Evolutionary conservation across 2,797 vertebrate genomes (phyloP), one percentile per base, ranked within the genome.

Genomic region (Neosilurus hyrtlii): DNA sequence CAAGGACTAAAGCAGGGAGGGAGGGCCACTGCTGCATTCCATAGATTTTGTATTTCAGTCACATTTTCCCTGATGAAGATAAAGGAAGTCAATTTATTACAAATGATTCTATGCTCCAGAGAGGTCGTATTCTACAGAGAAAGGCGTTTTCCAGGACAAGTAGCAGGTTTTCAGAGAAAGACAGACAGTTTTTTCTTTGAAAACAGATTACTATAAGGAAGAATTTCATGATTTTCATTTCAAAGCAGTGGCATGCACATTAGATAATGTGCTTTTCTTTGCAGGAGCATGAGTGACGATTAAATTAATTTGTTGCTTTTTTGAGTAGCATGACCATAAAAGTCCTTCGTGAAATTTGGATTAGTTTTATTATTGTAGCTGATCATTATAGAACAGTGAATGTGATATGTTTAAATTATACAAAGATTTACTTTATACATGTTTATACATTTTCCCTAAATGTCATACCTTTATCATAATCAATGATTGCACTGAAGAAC

Each of bases 61-160:
- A 88, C 83, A 76, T 85, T 26, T 56, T 68, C 76, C 68, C 84
- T 37, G 80, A 85, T 73, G 70, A 81, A 85, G 79, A 88, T 83
- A 82, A 75, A 83, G 82, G 80, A 83, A 82, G 71, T 63, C 79
- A 73, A 82, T 86, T 85, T 84, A 84, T 87, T 74, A 72, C 54
- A 78, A 84, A 81, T 73, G 80, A 86, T 87, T 76, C 84, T 61
- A 67, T 83, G 59, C 80, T 81, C 52, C 9, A 24, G 59, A 73
- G 70, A 54, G 75, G 80, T 79, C 68, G 7, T 85, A 56, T 73
- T 73, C 82, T 74, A 85, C 66, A 76, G 68, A 78, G 68, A 54
- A 82, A 85, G 56, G 16, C 49, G 24, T 84, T 82, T 86, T 82
- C 57, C 85, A 79, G 72, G 74, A 74, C 77, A 82, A 75, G 26